Evolutionary conservation across 2,113 vertebrate species (phyloP).

Genomic region (Colistium nudipinnis): DNA sequence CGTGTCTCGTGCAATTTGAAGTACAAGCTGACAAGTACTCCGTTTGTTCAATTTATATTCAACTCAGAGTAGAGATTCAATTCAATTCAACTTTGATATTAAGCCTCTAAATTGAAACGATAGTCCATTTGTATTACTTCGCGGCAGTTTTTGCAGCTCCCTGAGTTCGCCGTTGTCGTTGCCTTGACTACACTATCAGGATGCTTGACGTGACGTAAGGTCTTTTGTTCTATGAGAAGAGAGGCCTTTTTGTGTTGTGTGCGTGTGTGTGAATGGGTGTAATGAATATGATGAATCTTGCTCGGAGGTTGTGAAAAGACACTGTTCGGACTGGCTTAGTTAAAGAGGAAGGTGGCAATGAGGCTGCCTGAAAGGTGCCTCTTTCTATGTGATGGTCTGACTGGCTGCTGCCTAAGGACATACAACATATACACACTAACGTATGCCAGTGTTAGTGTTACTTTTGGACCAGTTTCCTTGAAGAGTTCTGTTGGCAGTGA

Average conservation of each 20-base stretch:
- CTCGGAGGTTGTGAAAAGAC: conserved; percentile 24
- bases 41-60: not conserved
- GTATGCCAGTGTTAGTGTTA: too few species aligned
- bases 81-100: not conserved
- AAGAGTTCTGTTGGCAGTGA: conserved; percentile 4
- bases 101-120: not conserved
- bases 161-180: conserved; percentile 15
- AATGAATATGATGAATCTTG: conserved; percentile 19
- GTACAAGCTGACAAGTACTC: not conserved
- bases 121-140: conserved; percentile 13
- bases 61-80: not conserved
- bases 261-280: not conserved
- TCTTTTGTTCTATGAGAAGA: conserved; percentile 27
- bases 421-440: not conserved
- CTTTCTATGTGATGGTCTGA: conserved; percentile 1
- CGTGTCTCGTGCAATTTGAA: not conserved
- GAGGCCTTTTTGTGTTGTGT: not conserved
- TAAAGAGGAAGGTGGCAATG: conserved; percentile 12
- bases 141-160: conserved; percentile 24
- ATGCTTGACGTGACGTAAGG: conserved; percentile 29
- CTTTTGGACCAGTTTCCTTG: conserved; percentile 7
- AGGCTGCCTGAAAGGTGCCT: not conserved
- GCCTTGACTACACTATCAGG: conserved; percentile 31
- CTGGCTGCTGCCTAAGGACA: not conserved
- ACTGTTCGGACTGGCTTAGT: too few species aligned